Conservation (phyloP, 2,113 vertebrate genomes). For the Nibea albiflora region DNA sequence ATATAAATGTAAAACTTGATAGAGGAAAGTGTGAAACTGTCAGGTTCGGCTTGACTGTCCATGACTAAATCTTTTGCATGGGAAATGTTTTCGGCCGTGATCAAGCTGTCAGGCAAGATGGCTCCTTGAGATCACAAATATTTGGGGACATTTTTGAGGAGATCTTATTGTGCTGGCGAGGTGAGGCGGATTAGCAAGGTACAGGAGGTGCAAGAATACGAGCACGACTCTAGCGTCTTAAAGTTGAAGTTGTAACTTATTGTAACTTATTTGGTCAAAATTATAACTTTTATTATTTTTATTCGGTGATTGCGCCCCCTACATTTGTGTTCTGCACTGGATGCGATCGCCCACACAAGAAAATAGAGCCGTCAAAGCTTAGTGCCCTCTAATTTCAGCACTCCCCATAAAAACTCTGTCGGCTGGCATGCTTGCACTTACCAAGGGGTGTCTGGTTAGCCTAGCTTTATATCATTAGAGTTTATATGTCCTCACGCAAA, state of each 20-base stretch:
- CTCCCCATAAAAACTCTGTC: too few relatives aligned
- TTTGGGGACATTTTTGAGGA: not conserved
- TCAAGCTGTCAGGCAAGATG: slow-evolving; percentile 39
- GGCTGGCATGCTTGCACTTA: too few relatives aligned
- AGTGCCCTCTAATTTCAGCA: too few relatives aligned
- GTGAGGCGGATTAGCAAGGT: slow-evolving; percentile 28
- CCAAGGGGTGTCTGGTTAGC: too few relatives aligned
- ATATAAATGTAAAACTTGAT: slow-evolving; percentile 78
- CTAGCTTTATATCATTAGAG: not conserved
- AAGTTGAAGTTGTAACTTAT: too few relatives aligned
- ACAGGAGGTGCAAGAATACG: slow-evolving; percentile 11
- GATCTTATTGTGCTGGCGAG: not conserved
- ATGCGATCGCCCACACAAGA: too few relatives aligned
- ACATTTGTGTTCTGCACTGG: not conserved
- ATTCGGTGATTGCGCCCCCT: not conserved
- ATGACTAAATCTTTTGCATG: slow-evolving; percentile 63
- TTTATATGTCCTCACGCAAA: not conserved
- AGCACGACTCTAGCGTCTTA: not conserved
- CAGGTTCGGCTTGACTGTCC: slow-evolving; percentile 58
- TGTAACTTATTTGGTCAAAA: not conserved
- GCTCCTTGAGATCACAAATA: slow-evolving; percentile 19
- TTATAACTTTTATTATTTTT: not conserved
- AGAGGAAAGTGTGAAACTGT: slow-evolving; percentile 64
- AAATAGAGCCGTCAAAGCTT: too few relatives aligned
- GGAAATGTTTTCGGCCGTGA: slow-evolving; percentile 25